These are phyloP conservation scores for Metalampra italica DNA, from an alignment of 2,888 invertebrate genomes.

Conservation along the genomic window DNA sequence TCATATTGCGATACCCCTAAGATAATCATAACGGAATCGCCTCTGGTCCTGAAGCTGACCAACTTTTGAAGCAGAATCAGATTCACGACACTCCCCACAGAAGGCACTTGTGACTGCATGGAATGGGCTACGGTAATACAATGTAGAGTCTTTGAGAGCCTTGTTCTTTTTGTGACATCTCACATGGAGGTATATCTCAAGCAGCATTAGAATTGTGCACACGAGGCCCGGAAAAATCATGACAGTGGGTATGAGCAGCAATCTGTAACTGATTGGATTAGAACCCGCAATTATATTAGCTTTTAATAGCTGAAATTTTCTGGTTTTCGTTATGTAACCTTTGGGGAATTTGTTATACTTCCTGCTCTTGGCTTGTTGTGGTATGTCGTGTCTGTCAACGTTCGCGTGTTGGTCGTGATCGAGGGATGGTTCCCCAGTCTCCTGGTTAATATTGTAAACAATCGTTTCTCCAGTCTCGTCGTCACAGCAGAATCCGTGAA, in stretches of 20 bases:
- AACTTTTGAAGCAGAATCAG: conserved; percentile 79
- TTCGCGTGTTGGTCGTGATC: conserved; percentile 19
- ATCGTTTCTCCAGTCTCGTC: conserved; percentile 75
- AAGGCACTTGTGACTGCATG: conserved; percentile 83
- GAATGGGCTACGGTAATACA: conserved; percentile 84
- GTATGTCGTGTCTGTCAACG: neutral
- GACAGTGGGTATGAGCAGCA: conserved; percentile 79
- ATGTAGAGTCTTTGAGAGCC: conserved; percentile 69
- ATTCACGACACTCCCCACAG: conserved; percentile 82
- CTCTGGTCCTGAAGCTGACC: conserved; percentile 82
- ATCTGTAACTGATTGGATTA: conserved; percentile 59
- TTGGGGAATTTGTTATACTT: conserved; percentile 43
- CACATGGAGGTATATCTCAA: conserved; percentile 82
- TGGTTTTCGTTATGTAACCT: conserved; percentile 46
- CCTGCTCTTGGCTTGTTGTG: neutral
- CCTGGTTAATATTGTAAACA: conserved; percentile 58
- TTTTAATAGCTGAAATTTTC: conserved; percentile 53
- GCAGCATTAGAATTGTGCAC: conserved; percentile 65
- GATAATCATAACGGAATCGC: conserved; percentile 56
- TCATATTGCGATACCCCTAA: conserved; percentile 45
- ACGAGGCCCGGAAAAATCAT: conserved; percentile 77
- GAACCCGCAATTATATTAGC: conserved; percentile 57
- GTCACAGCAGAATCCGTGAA: conserved; percentile 49
- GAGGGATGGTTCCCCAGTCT: conserved; percentile 71
- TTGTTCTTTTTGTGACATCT: conserved; percentile 84